These are phyloP conservation scores for Coracias cyanogaster DNA, from an alignment of 2,797 vertebrate genomes.

Conservation along the genomic window DNA sequence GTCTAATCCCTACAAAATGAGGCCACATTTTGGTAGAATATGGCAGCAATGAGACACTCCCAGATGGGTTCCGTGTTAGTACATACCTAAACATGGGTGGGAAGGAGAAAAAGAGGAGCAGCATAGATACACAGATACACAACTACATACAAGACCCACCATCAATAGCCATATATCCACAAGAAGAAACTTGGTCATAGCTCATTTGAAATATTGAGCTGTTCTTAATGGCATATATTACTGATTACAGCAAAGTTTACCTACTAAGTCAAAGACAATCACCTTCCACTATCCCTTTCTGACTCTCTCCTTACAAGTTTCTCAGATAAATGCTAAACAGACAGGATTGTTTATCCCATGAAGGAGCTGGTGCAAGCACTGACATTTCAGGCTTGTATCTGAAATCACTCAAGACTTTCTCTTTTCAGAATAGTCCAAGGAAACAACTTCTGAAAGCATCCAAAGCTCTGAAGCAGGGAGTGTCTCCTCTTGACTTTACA, in stretches of 20 bases:
- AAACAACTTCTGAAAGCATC: background rate
- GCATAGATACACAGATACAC: rapidly evolving
- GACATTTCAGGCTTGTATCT: background rate
- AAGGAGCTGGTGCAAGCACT: background rate
- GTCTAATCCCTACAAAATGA: background rate
- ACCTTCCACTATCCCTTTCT: background rate
- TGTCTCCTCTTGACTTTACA: background rate
- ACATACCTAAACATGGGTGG: background rate
- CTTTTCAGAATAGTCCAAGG: background rate
- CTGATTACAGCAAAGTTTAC: background rate
- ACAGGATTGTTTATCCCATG: background rate
- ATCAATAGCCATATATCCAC: background rate
- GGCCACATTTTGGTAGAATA: background rate
- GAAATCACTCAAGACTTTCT: background rate
- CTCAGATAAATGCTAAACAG: background rate
- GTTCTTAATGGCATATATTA: too few species aligned
- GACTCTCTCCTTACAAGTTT: background rate
- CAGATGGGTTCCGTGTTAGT: background rate
- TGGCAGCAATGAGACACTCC: background rate
- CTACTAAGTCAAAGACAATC: background rate
- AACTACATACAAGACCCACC: background rate
- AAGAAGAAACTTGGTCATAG: background rate
- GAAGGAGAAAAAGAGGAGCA: background rate
- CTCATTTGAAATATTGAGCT: background rate
- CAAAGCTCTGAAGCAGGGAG: background rate